phyloP scores from a whole-genome alignment of 2,113 vertebrate genomes.

The Nematolebias whitei region DNA sequence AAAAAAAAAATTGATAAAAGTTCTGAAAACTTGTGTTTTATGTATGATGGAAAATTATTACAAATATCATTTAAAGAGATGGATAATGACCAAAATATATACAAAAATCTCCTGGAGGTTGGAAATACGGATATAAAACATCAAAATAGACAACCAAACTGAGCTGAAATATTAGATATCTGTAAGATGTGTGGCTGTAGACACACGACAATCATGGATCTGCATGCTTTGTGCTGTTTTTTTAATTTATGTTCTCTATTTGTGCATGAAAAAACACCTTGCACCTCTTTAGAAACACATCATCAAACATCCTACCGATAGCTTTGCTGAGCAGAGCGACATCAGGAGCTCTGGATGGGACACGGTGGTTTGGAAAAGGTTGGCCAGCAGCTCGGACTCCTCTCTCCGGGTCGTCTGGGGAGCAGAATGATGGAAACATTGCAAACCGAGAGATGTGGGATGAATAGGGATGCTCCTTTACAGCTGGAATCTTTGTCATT shows the following conservation, averaged over 20 bases:
- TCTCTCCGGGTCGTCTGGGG: slow-evolving; percentile 64
- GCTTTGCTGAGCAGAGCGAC: slow-evolving; percentile 74
- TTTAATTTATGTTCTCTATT: no score
- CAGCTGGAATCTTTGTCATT: slow-evolving; percentile 61
- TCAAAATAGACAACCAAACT: not conserved
- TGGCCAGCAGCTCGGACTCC: slow-evolving; percentile 51
- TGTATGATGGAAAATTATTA: not conserved
- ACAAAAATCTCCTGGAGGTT: no score
- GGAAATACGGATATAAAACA: no score
- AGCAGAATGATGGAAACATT: slow-evolving; percentile 77
- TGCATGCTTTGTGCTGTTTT: no score
- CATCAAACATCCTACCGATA: slow-evolving; percentile 65
- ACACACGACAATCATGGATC: no score
- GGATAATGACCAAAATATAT: not conserved
- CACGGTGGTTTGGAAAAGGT: slow-evolving; percentile 61
- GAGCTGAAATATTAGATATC: not conserved
- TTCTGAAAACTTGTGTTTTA: no score
- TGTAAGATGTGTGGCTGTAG: no score
- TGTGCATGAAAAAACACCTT: not conserved
- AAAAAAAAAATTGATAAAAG: no score
- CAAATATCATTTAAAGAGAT: not conserved
- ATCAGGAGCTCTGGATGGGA: slow-evolving; percentile 66
- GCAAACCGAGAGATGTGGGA: slow-evolving; percentile 80
- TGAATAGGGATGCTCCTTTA: slow-evolving; percentile 79
- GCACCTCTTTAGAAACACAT: not conserved